A percentile compares a stretch with the other conserved stretches of the same genome.
Evolutionary conservation across 2,888 invertebrate genomes (phyloP).

Genomic region (Dryocosmus kuriphilus): DNA sequence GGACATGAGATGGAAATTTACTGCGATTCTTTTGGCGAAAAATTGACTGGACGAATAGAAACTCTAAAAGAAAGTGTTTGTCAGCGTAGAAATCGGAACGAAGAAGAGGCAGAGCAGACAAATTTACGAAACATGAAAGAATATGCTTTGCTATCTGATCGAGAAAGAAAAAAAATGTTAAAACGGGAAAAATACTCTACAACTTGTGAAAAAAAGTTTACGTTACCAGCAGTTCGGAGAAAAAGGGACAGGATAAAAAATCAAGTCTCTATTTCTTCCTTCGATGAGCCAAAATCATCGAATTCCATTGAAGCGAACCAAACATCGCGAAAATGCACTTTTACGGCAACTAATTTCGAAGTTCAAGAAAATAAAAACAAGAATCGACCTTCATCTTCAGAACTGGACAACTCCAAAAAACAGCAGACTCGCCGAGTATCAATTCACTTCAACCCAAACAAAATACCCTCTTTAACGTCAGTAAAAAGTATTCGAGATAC

Average conservation of each 20-base stretch:
- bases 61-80: constrained; percentile 66
- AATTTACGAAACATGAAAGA: not conserved
- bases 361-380: constrained; percentile 69
- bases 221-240: constrained; percentile 58
- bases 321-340: not conserved
- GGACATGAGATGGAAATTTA: constrained; percentile 55
- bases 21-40: constrained; percentile 60
- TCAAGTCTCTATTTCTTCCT: constrained; percentile 63
- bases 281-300: constrained; percentile 62
- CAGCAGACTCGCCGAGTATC: constrained; percentile 67
- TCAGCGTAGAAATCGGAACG: not conserved
- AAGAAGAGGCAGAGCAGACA: not conserved
- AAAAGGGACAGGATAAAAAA: constrained; percentile 63
- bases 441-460: constrained; percentile 70
- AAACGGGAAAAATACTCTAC: constrained; percentile 57
- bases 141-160: constrained; percentile 38
- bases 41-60: constrained; percentile 70
- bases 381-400: constrained; percentile 76
- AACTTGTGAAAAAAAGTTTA: constrained; percentile 53
- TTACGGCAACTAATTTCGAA: constrained; percentile 48
- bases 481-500: constrained; percentile 66
- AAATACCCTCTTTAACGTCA: constrained; percentile 68
- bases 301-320: constrained; percentile 46
- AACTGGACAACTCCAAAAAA: constrained; percentile 76
- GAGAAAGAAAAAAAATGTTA: constrained; percentile 45